phyloP scores from a whole-genome alignment of 1,140 invertebrate genomes.

The Caenorhabditis elegans region WBcel235 BX284604.4:3232501-3233000 shows the following conservation, averaged over 20 bases:
- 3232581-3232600: too few species aligned
- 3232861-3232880: slow-evolving; percentile 7
- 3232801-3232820: slow-evolving; percentile 10
- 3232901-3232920: slow-evolving; percentile 29
- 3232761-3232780: too few species aligned
- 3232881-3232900: slow-evolving; percentile 31
- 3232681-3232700: not conserved
- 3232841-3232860: slow-evolving; percentile 8
- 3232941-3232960: not conserved
- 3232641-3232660: too few species aligned
- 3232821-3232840: not conserved
- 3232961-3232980: too few species aligned
- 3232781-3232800: slow-evolving; percentile 13
- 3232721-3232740: slow-evolving; percentile 20
- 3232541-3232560: too few species aligned
- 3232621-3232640: too few species aligned
- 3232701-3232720: not conserved
- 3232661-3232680: too few species aligned
- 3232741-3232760: slow-evolving; percentile 26
- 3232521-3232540: too few species aligned
- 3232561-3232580: too few species aligned
- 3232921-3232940: not conserved
- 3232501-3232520: too few species aligned
- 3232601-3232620: too few species aligned
- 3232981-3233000: too few species aligned